phyloP scores from a whole-genome alignment of 2,888 invertebrate species.

The Lepidochrysops patricia region DNA sequence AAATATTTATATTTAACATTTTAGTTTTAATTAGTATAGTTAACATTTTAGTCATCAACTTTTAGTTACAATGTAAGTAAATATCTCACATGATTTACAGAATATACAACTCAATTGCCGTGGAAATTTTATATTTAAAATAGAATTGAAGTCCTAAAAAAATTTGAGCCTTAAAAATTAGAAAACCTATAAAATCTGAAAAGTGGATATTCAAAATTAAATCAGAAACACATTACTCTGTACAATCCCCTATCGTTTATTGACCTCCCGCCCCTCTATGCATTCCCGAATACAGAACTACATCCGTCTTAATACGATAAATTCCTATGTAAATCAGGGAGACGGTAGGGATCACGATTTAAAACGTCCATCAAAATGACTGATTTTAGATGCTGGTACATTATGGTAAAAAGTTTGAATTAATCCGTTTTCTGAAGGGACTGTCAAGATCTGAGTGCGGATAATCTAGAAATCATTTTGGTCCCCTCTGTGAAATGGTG shows the following conservation, averaged over 20 bases:
- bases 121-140: no score
- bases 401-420: neutral
- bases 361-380: neutral
- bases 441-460: neutral
- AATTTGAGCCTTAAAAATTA: no score
- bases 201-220: neutral
- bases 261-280: slow-evolving; percentile 57
- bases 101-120: no score
- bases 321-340: slow-evolving; percentile 22
- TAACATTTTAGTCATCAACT: no score
- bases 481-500: neutral
- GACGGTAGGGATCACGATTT: slow-evolving; percentile 21
- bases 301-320: slow-evolving; percentile 39
- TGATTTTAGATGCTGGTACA: neutral
- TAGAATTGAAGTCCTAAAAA: no score
- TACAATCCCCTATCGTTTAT: slow-evolving; percentile 46
- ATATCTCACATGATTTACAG: no score
- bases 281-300: slow-evolving; percentile 42
- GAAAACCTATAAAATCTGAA: no score
- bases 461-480: neutral
- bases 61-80: no score
- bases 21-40: no score
- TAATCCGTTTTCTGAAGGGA: neutral
- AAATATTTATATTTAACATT: no score
- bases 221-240: slow-evolving; percentile 19